Conservation (phyloP, 2,797 vertebrate genomes). For the Sebastes nivosus region DNA sequence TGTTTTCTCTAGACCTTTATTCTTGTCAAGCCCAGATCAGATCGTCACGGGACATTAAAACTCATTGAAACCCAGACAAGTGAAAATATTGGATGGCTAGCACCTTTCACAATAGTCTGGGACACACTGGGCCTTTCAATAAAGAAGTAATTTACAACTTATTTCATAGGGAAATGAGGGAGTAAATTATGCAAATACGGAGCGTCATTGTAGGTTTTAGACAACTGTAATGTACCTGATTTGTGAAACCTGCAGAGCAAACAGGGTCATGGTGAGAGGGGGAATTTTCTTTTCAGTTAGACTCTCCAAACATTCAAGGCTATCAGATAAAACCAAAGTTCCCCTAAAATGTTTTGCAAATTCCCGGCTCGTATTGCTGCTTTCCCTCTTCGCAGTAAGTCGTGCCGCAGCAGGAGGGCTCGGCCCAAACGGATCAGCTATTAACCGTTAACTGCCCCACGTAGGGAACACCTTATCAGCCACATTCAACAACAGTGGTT, state of each 20-base stretch:
- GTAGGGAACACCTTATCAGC: conserved; percentile 57
- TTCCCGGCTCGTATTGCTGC: conserved; percentile 2
- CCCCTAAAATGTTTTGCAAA: conserved; percentile 38
- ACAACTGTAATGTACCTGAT: neutral
- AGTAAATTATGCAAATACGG: conserved; percentile 13
- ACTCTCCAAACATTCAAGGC: conserved; percentile 17
- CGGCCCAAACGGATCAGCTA: conserved; percentile 17
- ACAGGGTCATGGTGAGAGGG: neutral
- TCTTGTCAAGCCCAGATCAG: neutral
- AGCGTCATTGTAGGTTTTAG: neutral
- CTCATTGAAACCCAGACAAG: neutral
- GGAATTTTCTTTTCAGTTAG: neutral
- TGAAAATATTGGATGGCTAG: neutral
- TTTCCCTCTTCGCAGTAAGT: neutral
- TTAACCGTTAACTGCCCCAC: conserved; percentile 62
- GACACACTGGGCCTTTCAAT: neutral
- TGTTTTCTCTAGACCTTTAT: neutral
- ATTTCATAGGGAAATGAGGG: neutral
- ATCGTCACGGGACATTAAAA: too few relatives aligned
- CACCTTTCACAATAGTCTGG: neutral
- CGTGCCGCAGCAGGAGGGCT: neutral
- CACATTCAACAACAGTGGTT: conserved; percentile 34
- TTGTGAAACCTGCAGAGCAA: neutral
- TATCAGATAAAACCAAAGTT: conserved; percentile 24
- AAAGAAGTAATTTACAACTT: neutral